Conservation (phyloP, 1,140 invertebrate genomes). For the Sarcophaga peregrina region DNA sequence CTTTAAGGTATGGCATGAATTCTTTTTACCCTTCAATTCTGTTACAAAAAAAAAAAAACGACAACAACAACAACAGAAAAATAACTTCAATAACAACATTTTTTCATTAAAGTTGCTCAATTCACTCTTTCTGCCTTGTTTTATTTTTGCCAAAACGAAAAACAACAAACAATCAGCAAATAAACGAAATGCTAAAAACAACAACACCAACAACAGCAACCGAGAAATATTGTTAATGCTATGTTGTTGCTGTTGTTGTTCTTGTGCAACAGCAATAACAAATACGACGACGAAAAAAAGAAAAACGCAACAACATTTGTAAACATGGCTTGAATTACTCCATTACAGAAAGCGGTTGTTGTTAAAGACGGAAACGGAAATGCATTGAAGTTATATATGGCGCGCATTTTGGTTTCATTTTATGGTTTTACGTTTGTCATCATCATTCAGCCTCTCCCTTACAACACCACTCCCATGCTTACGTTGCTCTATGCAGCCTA, state of each 20-base stretch:
- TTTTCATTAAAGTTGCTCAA: background rate
- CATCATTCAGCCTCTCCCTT: background rate
- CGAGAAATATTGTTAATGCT: background rate
- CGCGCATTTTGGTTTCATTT: constrained; percentile 35
- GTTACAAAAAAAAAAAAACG: background rate
- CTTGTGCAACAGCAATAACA: too few species aligned
- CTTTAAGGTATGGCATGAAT: background rate
- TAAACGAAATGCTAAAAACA: background rate
- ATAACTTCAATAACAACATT: background rate
- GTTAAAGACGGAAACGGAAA: constrained; percentile 32
- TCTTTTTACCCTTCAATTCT: background rate
- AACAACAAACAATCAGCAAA: background rate
- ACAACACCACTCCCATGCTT: background rate
- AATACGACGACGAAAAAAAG: too few species aligned
- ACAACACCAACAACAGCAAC: background rate
- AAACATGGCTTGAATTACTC: background rate
- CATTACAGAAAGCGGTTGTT: background rate
- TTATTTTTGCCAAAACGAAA: background rate
- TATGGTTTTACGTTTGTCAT: constrained; percentile 20
- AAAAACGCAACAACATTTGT: background rate
- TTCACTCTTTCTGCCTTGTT: too few species aligned
- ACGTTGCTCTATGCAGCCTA: background rate
- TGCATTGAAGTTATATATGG: constrained; percentile 40
- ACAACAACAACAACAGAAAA: too few species aligned
- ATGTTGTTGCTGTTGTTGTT: background rate